A percentile compares a stretch with the other conserved stretches of the same genome.
These are phyloP conservation scores for Drosophila baimaii DNA, from an alignment of 1,140 invertebrate genomes.

Conservation along the genomic window DNA sequence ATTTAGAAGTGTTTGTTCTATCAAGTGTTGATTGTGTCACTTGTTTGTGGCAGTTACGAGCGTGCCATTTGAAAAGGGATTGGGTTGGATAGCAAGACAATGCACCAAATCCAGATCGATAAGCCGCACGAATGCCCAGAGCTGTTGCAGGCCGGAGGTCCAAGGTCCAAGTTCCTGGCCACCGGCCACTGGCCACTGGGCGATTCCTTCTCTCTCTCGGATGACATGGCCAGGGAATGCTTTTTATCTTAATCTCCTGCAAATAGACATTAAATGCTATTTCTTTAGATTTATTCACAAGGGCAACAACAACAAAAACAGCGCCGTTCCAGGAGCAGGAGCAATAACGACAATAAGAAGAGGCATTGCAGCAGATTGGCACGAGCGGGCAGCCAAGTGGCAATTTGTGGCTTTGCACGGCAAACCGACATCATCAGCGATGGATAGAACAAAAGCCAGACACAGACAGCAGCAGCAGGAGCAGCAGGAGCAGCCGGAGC, in stretches of 20 bases:
- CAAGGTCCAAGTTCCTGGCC: slow-evolving; percentile 11
- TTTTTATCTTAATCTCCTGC: slow-evolving; percentile 82
- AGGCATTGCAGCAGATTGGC: slow-evolving; percentile 76
- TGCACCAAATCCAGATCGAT: slow-evolving; percentile 70
- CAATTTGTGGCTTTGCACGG: slow-evolving; percentile 82
- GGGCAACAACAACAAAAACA: slow-evolving; percentile 56
- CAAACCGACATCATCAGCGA: slow-evolving; percentile 81
- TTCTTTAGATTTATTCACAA: slow-evolving; percentile 81
- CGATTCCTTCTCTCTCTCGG: slow-evolving; percentile 20
- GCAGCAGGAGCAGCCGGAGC: no score
- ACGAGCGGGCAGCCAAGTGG: slow-evolving; percentile 81
- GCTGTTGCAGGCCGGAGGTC: slow-evolving; percentile 18
- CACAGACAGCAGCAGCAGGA: slow-evolving; percentile 21
- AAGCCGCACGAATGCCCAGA: slow-evolving; percentile 73
- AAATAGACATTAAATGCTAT: slow-evolving; percentile 84
- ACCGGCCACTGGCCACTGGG: slow-evolving; percentile 11
- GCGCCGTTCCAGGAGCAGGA: no score
- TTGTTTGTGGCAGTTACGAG: slow-evolving; percentile 80
- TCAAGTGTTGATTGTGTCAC: slow-evolving; percentile 83
- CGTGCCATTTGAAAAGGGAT: slow-evolving; percentile 68
- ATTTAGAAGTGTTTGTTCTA: slow-evolving; percentile 83
- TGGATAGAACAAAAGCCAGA: slow-evolving; percentile 77
- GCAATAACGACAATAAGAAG: slow-evolving; percentile 38
- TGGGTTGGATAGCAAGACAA: slow-evolving; percentile 52
- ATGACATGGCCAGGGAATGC: slow-evolving; percentile 57